Evolutionary conservation across 2,797 vertebrate species (phyloP).

Genomic region (Hemibagrus guttatus): DNA sequence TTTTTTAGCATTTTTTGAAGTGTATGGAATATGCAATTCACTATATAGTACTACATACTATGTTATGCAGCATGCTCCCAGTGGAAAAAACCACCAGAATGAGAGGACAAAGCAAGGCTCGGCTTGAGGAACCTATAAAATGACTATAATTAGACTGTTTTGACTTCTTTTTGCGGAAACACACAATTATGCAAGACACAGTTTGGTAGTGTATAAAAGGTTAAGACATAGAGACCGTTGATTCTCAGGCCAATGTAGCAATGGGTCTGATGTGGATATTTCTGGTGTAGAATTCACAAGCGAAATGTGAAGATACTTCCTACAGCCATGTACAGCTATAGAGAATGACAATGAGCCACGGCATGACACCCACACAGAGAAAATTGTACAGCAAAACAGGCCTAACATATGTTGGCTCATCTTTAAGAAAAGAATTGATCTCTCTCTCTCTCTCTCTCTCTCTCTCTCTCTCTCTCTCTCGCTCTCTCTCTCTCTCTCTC

Average conservation of each 20-base stretch:
- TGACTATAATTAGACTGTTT: background rate
- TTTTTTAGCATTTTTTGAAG: background rate
- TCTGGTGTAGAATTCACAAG: slow-evolving; percentile 1
- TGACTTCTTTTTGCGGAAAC: slow-evolving; percentile 6
- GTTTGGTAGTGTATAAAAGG: background rate
- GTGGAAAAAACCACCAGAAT: background rate
- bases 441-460: background rate
- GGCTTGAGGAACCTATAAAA: slow-evolving; percentile 14
- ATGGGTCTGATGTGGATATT: background rate
- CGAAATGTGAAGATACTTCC: background rate
- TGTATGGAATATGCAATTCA: background rate
- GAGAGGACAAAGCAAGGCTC: background rate
- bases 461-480: background rate
- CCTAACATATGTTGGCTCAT: slow-evolving; percentile 5
- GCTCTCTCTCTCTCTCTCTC: background rate
- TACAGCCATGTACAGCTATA: slow-evolving; percentile 10
- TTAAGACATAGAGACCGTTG: background rate
- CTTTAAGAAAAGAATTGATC: background rate
- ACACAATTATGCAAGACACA: slow-evolving; percentile 13
- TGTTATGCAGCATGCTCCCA: background rate
- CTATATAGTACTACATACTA: slow-evolving; percentile 3
- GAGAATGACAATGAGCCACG: slow-evolving; percentile 5
- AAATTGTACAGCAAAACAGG: slow-evolving; percentile 6
- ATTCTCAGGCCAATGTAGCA: background rate
- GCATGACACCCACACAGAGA: slow-evolving; percentile 5